A percentile compares a stretch with the other conserved stretches of the same genome.
Evolutionary conservation across 30 jellyfish, hydroid and myxozoan species (phyloP).

Genomic region (Rhopilema esculentum): DNA sequence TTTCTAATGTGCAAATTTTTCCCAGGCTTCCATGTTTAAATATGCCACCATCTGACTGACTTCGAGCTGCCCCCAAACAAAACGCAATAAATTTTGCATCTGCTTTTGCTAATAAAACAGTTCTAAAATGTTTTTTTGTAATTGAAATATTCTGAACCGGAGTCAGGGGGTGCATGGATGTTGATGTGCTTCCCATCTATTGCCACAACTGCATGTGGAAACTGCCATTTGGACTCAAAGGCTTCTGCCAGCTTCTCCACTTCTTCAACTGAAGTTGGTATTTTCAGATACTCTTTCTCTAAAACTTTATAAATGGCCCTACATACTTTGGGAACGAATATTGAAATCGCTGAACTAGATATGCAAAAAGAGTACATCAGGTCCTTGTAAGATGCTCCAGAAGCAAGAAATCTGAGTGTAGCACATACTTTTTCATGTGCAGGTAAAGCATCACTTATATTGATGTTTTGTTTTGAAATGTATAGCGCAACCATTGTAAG

Average conservation of each 20-base stretch:
- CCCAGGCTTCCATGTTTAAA: too few species aligned
- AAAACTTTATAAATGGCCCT: conserved; percentile 36
- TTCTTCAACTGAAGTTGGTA: conserved; percentile 43
- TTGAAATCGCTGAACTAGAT: conserved; percentile 28
- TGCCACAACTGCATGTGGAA: conserved; percentile 68
- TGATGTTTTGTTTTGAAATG: conserved; percentile 33
- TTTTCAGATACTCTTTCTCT: conserved; percentile 32
- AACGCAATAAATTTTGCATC: conserved; percentile 42
- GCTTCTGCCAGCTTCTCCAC: conserved; percentile 41
- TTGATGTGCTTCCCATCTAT: conserved; percentile 47
- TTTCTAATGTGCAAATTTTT: too few species aligned
- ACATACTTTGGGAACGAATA: conserved; percentile 34
- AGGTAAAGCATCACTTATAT: conserved; percentile 38
- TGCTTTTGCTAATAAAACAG: conserved; percentile 42
- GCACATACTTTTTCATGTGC: conserved; percentile 44
- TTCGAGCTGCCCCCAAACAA: conserved; percentile 59
- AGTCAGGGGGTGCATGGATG: conserved; percentile 24
- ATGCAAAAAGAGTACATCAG: conserved; percentile 43
- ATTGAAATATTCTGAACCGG: conserved; percentile 56
- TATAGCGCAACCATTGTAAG: conserved; percentile 32
- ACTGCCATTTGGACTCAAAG: conserved; percentile 57
- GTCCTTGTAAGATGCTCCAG: conserved; percentile 49
- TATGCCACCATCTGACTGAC: conserved; percentile 65
- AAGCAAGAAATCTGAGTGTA: conserved; percentile 40
- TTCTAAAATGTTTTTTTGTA: conserved; percentile 49